phyloP scores from a whole-genome alignment of 2,797 vertebrate species.

The Amazona ochrocephala region DNA sequence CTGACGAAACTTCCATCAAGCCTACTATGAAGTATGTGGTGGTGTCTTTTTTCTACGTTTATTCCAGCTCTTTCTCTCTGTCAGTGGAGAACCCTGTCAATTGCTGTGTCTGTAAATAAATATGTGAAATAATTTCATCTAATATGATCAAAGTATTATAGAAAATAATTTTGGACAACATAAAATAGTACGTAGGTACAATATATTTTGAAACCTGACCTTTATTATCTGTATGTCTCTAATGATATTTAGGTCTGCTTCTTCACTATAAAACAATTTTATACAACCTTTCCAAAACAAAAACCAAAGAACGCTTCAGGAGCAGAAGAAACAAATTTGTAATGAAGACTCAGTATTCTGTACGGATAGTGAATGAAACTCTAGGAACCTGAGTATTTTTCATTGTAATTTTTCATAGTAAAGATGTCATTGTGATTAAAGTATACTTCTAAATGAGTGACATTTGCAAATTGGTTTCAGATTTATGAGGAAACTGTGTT shows the following conservation, averaged over 20 bases:
- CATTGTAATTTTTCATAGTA: not conserved
- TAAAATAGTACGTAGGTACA: not conserved
- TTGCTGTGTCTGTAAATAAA: not conserved
- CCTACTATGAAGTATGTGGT: not conserved
- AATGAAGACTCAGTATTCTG: not conserved
- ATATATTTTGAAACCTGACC: not conserved
- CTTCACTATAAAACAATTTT: not conserved
- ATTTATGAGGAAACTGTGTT: slow-evolving; percentile 44
- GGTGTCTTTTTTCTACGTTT: not conserved
- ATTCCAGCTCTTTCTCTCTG: not conserved
- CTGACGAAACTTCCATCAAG: not conserved
- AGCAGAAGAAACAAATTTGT: not conserved
- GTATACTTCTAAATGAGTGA: slow-evolving; percentile 37
- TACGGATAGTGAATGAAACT: slow-evolving; percentile 12
- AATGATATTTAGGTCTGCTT: not conserved
- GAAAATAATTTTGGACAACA: not conserved
- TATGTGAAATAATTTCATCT: not conserved
- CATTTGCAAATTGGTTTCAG: slow-evolving; percentile 57
- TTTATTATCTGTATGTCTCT: not conserved
- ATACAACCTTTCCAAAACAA: not conserved
- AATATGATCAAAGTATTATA: not conserved
- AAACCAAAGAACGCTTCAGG: not conserved
- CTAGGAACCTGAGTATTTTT: not conserved
- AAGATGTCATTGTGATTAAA: slow-evolving; percentile 38
- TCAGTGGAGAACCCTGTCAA: not conserved